Evolutionary conservation across 2,113 vertebrate species (phyloP), one percentile per base, ranked within the genome.

Genomic region (Paralichthys olivaceus): DNA sequence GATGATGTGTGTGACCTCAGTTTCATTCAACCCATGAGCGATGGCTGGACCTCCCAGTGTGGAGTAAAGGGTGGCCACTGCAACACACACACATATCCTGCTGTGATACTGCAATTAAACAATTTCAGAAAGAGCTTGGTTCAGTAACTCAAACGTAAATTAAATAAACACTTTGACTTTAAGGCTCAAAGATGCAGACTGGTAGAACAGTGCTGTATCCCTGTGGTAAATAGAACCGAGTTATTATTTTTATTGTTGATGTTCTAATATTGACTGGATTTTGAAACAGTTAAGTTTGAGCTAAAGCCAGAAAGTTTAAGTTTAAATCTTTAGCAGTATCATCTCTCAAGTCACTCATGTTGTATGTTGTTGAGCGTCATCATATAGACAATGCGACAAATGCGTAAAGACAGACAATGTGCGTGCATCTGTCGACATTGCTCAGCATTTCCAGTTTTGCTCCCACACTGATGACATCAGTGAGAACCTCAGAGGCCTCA

Each of bases 11-110:
- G 95, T 97, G 86, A 99, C 96, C 85, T 97, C 95, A 0, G 96
- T 95, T 86, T 99, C 97, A 43, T 96, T 97, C 29, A 99, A 91
- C 3, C 96, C 98, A 7, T 98, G 97, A 62, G 93, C 95, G 63
- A 99, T 96, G 14, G 98, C 97, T 15, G 96, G 94, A 66, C 96
- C 97, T 70, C 98, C 98, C 69, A 99, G 92, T 1, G 98, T 99
- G 32, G 98, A 94, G 7, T 99, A 99, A 20, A 99, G 89, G 0
- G 97, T 99, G 53, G 97, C 96, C 91, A 99, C 98, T 99, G 87
- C 15, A 91, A 88, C 19, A 83, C 62, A 80, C 61, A 76, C 40
- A 63, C 68, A 72, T 17, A 72, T 23, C 20, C 14, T 17, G 12
- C 22, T 13, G 19, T 55, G n/a, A 53, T 20, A 53, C 22, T 53